A percentile compares a stretch with the other conserved stretches of the same genome.
These are phyloP conservation scores for Oryctes rhinoceros DNA, from an alignment of 1,140 invertebrate species.

Conservation along the genomic window DNA sequence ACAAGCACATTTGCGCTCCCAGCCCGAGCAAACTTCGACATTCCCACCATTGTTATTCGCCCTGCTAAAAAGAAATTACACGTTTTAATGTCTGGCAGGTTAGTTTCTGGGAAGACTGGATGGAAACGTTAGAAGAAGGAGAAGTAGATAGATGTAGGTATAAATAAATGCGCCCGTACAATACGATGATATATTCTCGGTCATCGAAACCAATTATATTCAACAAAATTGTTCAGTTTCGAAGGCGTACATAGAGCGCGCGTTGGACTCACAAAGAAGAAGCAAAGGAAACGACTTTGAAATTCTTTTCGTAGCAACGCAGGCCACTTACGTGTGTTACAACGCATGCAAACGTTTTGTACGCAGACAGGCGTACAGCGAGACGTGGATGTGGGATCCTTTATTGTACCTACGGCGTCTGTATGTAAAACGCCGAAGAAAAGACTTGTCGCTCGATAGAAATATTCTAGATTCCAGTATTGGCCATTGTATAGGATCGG, in stretches of 20 bases:
- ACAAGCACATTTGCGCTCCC: not conserved
- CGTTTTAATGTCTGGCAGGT: not conserved
- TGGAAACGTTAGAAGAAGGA: not conserved
- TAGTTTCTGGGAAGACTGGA: not conserved
- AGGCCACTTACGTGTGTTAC: not conserved
- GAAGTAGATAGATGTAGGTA: not conserved
- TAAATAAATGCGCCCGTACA: not conserved
- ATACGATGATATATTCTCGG: not conserved
- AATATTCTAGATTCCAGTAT: conserved; percentile 21
- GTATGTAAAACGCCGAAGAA: conserved; percentile 20
- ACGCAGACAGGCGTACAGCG: conserved; percentile 1
- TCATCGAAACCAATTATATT: conserved; percentile 20
- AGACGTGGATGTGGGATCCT: not conserved
- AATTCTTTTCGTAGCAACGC: not conserved
- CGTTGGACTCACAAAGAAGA: not conserved
- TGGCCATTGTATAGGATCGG: not conserved
- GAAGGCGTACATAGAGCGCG: not conserved
- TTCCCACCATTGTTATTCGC: conserved; percentile 33
- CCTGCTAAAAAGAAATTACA: conserved; percentile 23
- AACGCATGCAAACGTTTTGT: conserved; percentile 11
- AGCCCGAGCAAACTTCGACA: not conserved
- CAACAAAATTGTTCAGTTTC: not conserved
- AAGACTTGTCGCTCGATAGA: conserved; percentile 4
- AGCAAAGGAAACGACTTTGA: not conserved
- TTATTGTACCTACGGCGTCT: conserved; percentile 19